Base-by-base conservation (phyloP, 1,140 invertebrate genomes). In the Heliconius melpomene region DNA sequence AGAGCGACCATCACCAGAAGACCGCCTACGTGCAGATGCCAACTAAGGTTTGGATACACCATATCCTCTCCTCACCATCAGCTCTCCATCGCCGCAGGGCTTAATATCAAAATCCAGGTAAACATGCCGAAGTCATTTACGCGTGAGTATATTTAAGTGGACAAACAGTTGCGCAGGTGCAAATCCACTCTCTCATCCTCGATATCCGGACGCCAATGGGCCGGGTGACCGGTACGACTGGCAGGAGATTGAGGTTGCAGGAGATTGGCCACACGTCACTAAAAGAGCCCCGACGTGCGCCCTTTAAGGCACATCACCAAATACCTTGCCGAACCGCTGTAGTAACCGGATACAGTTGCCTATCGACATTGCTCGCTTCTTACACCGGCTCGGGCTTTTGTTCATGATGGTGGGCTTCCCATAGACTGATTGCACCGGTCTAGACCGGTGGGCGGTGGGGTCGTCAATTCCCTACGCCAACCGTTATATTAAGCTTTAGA, bases 1-100 rank as follows among this genome's bases (percentile, higher is more conserved):
- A 74, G 40, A 79, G 77, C 79, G 82, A 83, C 77, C 82, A 83
- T 79, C 76, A 77, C 78, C 77, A 54, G 38, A 74, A 54, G 52
- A 74, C 77, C 60, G 82, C 80, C 74, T 82, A 80, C 32, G 78
- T 82, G 78, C 75, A 77, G 76, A 60, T 54, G 32, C 26, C 70
- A 72, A 75, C 79, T 81, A 78, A 78, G 50, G 46, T 57, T 54
- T 38, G 32, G n/a, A 32, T 20, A 71, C 73, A 81, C 50, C 80
- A 20, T 13, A 70, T 52, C 57, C 60, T 57, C 20, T 9, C 60
- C 80, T 73, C 75, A n/a, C 54, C 54, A 23, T 57, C 54, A n/a
- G 7, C 8, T 23, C 54, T 60, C 75, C 75, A 81, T 81, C 80
- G 80, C 76, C 75, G 40, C 38, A 78, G 72, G 75, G n/a, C 75